Evolutionary conservation across 2,888 invertebrate species (phyloP).

Genomic region (Cenopis cana): DNA sequence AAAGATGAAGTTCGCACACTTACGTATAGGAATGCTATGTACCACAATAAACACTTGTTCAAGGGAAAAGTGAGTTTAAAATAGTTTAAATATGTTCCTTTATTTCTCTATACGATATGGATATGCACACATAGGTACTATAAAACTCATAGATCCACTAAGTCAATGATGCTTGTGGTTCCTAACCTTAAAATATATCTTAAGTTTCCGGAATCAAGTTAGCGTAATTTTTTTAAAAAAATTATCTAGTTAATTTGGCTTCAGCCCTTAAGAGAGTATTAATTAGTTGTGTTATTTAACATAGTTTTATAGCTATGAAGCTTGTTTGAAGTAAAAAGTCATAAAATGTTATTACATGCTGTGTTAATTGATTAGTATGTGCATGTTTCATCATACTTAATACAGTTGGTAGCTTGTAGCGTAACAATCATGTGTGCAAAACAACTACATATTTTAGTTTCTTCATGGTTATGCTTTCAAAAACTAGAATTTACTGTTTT

Average conservation of each 20-base stretch:
- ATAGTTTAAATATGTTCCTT: constrained; percentile 57
- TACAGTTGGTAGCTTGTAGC: too few species aligned
- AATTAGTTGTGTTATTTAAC: too few species aligned
- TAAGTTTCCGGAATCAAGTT: not conserved
- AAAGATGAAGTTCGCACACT: constrained; percentile 99
- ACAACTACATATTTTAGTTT: too few species aligned
- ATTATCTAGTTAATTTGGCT: not conserved
- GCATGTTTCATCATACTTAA: not conserved
- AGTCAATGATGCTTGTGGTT: not conserved
- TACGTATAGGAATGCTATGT: constrained; percentile 99
- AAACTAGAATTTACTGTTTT: not conserved
- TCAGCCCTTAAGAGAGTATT: not conserved
- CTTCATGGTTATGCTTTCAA: not conserved
- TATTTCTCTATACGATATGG: not conserved
- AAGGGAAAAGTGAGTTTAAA: constrained; percentile 88
- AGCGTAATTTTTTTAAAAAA: not conserved
- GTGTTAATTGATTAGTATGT: not conserved
- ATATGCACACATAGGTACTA: not conserved
- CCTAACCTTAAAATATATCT: constrained; percentile 25
- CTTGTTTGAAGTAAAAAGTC: not conserved
- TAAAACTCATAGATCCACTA: not conserved
- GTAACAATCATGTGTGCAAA: too few species aligned
- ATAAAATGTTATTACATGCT: not conserved
- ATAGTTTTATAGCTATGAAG: not conserved
- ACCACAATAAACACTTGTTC: constrained; percentile 99